A percentile compares a stretch with the other conserved stretches of the same genome.
Evolutionary conservation across 2,113 vertebrate species (phyloP).

Genomic region (Delphinapterus leucas): DNA sequence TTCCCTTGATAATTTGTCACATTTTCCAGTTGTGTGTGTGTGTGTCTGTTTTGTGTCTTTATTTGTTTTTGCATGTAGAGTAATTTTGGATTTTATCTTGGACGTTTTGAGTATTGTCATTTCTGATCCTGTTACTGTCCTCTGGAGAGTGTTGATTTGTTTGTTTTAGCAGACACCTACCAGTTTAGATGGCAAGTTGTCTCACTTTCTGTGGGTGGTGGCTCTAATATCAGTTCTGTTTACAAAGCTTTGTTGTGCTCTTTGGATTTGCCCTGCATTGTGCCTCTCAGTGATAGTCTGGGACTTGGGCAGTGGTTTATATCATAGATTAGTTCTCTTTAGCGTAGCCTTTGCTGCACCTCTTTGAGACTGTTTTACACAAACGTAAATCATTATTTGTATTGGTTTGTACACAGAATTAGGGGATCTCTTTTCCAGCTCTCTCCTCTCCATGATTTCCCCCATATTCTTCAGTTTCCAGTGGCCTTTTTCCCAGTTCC

Average conservation of each 20-base stretch:
- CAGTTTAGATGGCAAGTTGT: background rate
- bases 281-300: background rate
- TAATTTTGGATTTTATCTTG: background rate
- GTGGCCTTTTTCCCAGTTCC: background rate
- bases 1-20: background rate
- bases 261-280: background rate
- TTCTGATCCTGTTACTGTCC: background rate
- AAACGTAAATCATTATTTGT: background rate
- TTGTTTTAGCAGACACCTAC: background rate
- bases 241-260: background rate
- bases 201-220: background rate
- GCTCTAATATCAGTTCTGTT: background rate
- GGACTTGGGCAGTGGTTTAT: background rate
- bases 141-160: slow-evolving; percentile 14
- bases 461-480: background rate
- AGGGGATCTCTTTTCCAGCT: background rate
- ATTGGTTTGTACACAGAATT: background rate
- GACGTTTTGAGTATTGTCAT: background rate
- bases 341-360: background rate
- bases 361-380: background rate
- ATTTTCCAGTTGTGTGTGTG: background rate
- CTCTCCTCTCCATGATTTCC: background rate
- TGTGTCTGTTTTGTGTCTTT: background rate
- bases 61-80: background rate
- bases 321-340: background rate